phyloP scores from a whole-genome alignment of 1,140 invertebrate species.

The Lethocerus indicus region DNA sequence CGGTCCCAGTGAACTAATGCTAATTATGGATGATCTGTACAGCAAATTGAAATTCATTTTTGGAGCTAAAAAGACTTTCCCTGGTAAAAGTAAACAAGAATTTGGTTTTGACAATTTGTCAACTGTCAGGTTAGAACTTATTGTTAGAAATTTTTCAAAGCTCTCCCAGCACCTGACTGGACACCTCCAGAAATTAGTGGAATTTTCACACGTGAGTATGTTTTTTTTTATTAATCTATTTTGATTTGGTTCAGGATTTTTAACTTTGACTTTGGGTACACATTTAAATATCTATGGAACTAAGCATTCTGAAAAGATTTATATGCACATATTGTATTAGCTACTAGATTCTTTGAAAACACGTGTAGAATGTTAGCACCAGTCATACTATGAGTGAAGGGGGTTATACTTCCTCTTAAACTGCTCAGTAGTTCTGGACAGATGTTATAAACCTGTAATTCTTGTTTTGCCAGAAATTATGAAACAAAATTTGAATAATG shows the following conservation, averaged over 20 bases:
- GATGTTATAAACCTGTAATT: no score
- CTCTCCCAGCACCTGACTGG: slow-evolving; percentile 18
- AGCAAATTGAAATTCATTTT: slow-evolving; percentile 25
- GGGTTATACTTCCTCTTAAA: no score
- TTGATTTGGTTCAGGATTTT: neutral
- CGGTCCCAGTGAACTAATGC: slow-evolving; percentile 26
- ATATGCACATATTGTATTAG: no score
- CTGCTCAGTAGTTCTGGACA: no score
- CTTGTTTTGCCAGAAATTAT: no score
- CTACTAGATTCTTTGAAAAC: no score
- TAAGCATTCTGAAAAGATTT: no score
- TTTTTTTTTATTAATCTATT: neutral
- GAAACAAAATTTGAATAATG: no score
- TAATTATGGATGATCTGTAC: slow-evolving; percentile 28
- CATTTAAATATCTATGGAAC: no score
- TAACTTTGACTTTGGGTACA: no score
- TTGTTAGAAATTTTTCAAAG: slow-evolving; percentile 18
- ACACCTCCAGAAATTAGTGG: slow-evolving; percentile 19
- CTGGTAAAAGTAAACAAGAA: neutral
- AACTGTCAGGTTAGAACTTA: slow-evolving; percentile 10
- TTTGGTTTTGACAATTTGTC: slow-evolving; percentile 16
- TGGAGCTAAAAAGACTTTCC: slow-evolving; percentile 8
- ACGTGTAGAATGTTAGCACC: no score
- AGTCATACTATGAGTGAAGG: no score
- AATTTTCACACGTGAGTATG: slow-evolving; percentile 20